Evolutionary conservation across 1,140 invertebrate species (phyloP), one percentile per base, ranked within the genome.

Genomic region (Bilobella aurantiaca): DNA sequence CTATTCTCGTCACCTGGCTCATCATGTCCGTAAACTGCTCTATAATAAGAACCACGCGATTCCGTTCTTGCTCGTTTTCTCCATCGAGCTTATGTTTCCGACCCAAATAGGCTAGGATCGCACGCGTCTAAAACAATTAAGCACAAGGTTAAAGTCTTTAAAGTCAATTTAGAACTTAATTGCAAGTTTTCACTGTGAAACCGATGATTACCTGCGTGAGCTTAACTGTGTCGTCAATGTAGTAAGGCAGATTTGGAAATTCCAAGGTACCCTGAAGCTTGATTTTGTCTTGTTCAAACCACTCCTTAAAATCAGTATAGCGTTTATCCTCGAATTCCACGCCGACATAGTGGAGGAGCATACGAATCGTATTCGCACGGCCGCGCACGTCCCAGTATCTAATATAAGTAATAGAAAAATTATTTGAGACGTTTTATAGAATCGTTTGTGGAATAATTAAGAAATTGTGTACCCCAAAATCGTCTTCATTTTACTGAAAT

Each of bases 171-270:
- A 12, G 8, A 42, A 42, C 34, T 42, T 42, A 18, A 18, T 42
- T 42, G 18, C 18, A 8, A 42, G 8, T 42, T 8, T 42, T 42
- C 8, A 42, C 34, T 42, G 8, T 42, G 34, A 8, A 42, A 42
- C 34, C 34, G 8, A 12, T 12, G 34, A 42, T 56, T 23, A 56
- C 49, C 21, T 56, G 49, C 5, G 49, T 56, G 12, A 56, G 23
- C 3, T 56, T 56, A 23, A 56, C 49, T n/a, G 12, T 23, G 5
- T 23, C 49, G 23, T 56, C 49, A 5, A 56, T 56, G 49, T n/a
- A 56, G 23, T 56, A 56, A 23, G 49, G 49, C 49, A 56, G 25
- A 56, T 56, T 56, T 5, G 49, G 49, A 25, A 56, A 56, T 14
- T 56, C 49, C 5, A 56, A 5, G 21, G 49, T 25, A 23, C 23